These are phyloP conservation scores for Agriopis leucophaearia DNA, from an alignment of 2,888 invertebrate genomes.

Conservation along the genomic window DNA sequence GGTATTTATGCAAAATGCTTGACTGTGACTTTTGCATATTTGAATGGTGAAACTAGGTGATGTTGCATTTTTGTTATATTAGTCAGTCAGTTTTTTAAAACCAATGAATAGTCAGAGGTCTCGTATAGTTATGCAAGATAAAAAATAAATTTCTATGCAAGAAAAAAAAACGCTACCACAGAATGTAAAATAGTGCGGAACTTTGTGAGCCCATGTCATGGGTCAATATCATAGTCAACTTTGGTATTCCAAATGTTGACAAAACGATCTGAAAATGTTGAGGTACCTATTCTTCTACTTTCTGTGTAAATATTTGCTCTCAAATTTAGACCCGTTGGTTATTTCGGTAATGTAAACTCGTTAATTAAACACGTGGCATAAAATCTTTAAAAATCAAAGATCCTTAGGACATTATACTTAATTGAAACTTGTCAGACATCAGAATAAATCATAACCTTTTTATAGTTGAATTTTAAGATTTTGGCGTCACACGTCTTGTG, in stretches of 20 bases:
- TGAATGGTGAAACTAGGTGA: constrained; percentile 18
- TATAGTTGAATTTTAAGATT: too few species aligned
- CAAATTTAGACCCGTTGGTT: background rate
- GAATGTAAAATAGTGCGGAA: background rate
- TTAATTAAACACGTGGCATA: background rate
- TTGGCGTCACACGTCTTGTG: too few species aligned
- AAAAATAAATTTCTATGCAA: constrained; percentile 12
- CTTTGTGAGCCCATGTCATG: constrained; percentile 2
- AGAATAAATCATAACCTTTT: background rate
- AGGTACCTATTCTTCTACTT: constrained; percentile 4
- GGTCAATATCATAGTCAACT: constrained; percentile 16
- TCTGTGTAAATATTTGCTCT: constrained; percentile 10
- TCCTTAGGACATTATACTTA: background rate
- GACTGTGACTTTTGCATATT: constrained; percentile 4
- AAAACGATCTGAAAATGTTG: constrained; percentile 12
- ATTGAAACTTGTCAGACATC: background rate
- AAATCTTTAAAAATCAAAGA: background rate
- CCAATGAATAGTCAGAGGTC: constrained; percentile 4
- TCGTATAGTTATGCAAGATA: constrained; percentile 2
- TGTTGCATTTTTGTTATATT: constrained; percentile 1
- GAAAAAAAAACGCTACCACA: background rate
- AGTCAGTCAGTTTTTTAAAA: constrained; percentile 1
- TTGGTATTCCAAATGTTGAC: constrained; percentile 8
- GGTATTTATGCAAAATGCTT: constrained; percentile 17
- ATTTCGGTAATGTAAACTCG: background rate